Evolutionary conservation across 2,797 vertebrate genomes (phyloP).

Genomic region (Pipistrellus pygmaeus): DNA sequence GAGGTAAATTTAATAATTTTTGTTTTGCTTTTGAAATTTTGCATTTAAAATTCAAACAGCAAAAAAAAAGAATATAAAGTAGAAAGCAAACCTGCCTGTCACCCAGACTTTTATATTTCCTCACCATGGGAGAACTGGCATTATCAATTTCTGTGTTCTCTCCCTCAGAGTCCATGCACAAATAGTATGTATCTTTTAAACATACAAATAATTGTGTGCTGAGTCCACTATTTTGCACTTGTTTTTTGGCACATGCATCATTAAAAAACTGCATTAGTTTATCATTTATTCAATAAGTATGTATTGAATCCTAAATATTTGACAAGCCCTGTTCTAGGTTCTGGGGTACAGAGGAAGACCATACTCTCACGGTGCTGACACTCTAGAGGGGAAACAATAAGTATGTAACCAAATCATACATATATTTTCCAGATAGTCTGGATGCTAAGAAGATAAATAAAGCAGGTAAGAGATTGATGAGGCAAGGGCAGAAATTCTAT

Average conservation of each 20-base stretch:
- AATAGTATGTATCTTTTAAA: background rate
- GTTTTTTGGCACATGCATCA: background rate
- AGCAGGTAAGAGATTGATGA: background rate
- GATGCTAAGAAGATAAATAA: background rate
- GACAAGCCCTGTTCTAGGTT: background rate
- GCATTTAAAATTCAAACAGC: background rate
- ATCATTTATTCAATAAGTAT: slow-evolving; percentile 12
- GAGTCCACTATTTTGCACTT: background rate
- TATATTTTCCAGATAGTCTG: slow-evolving; percentile 1
- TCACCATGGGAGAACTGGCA: background rate
- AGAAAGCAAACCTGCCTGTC: slow-evolving; percentile 34
- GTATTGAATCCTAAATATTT: background rate
- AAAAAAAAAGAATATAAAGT: background rate
- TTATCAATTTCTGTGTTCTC: background rate
- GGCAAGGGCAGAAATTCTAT: background rate
- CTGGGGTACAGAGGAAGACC: background rate
- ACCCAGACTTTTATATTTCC: background rate
- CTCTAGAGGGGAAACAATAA: slow-evolving; percentile 13
- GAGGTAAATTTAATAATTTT: background rate
- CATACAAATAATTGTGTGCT: background rate
- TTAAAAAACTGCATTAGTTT: slow-evolving; percentile 27
- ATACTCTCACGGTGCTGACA: background rate
- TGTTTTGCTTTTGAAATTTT: slow-evolving; percentile 18
- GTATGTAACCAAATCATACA: background rate
- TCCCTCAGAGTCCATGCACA: background rate